A percentile compares a stretch with the other conserved stretches of the same genome.
Conservation (phyloP, 2,113 vertebrate species). For the Octodon degus region DNA sequence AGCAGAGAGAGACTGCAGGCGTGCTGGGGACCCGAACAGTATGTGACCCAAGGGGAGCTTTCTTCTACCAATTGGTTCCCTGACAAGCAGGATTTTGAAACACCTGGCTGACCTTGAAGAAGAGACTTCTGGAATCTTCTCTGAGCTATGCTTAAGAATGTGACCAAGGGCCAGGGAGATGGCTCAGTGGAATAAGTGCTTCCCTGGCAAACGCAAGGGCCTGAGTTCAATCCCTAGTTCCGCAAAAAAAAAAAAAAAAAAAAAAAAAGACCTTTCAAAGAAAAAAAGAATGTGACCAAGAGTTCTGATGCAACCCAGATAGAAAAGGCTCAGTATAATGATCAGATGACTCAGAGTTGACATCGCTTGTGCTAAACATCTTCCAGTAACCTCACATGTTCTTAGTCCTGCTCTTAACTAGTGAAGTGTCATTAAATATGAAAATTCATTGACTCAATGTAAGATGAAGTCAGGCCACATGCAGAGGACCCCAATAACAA, state of each 20-base stretch:
- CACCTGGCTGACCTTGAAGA: neutral
- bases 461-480: neutral
- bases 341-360: rapidly evolving
- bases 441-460: neutral
- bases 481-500: neutral
- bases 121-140: neutral
- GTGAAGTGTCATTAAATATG: neutral
- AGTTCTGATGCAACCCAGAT: neutral
- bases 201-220: too few species aligned
- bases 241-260: too few species aligned
- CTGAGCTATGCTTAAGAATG: neutral
- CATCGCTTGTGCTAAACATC: neutral
- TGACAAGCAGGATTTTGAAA: neutral
- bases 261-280: too few species aligned
- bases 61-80: rapidly evolving
- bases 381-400: neutral
- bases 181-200: too few species aligned
- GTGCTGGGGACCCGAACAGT: neutral
- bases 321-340: neutral
- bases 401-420: neutral
- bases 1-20: neutral
- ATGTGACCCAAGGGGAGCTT: rapidly evolving
- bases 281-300: neutral
- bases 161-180: neutral
- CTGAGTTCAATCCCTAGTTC: too few species aligned